Conservation (phyloP, 2,888 invertebrate genomes). For the Eristalinus aeneus region DNA sequence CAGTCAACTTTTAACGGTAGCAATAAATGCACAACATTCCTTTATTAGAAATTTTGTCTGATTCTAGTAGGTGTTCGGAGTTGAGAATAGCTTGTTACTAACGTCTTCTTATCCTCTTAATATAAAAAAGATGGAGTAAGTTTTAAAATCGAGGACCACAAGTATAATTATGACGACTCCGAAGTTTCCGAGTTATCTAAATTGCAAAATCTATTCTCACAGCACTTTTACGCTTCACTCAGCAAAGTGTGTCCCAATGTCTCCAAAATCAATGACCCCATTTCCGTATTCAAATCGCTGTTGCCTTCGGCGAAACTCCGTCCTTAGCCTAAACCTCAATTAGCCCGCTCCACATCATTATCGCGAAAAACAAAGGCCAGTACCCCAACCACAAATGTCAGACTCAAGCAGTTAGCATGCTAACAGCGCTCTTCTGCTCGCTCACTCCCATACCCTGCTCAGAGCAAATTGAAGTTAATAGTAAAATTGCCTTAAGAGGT, state of each 20-base stretch:
- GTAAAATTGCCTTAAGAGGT: conserved; percentile 39
- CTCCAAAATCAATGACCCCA: background rate
- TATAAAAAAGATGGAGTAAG: too few species aligned
- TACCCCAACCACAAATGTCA: conserved; percentile 27
- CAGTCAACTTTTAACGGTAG: too few species aligned
- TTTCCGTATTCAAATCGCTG: background rate
- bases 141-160: too few species aligned
- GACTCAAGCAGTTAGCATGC: conserved; percentile 33
- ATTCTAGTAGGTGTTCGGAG: too few species aligned
- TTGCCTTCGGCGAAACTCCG: background rate
- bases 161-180: background rate
- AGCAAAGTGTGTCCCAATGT: too few species aligned
- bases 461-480: conserved; percentile 20
- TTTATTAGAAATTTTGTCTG: too few species aligned
- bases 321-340: background rate
- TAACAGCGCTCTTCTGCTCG: background rate
- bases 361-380: background rate
- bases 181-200: background rate
- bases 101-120: too few species aligned
- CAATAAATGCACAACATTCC: too few species aligned
- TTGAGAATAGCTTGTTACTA: too few species aligned
- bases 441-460: background rate
- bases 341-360: background rate
- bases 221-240: background rate
- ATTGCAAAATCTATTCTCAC: background rate